A percentile compares a stretch with the other conserved stretches of the same genome.
These are phyloP conservation scores for Papilio gigon DNA, from an alignment of 2,888 invertebrate genomes.

Conservation along the genomic window DNA sequence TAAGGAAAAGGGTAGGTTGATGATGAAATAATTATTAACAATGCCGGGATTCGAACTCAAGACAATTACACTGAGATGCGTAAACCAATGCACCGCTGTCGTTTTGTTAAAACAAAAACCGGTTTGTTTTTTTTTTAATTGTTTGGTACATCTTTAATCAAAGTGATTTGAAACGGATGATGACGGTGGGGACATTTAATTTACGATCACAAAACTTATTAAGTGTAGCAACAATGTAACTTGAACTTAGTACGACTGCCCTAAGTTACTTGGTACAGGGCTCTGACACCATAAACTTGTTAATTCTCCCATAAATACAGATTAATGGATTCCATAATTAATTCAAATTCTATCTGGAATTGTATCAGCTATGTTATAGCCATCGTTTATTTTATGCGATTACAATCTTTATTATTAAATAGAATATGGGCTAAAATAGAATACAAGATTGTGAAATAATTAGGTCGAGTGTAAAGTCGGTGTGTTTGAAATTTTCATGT, in stretches of 20 bases:
- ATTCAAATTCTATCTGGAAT: conserved; percentile 51
- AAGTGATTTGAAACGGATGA: conserved; percentile 2
- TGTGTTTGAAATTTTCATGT: conserved; percentile 22
- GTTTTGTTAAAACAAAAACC: background rate
- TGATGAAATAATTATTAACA: too few relatives aligned
- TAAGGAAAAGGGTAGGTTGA: too few relatives aligned
- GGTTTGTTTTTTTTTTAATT: background rate
- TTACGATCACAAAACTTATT: conserved; percentile 24
- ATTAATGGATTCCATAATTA: conserved; percentile 53
- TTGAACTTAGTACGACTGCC: conserved; percentile 12
- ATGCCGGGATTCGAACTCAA: too few relatives aligned
- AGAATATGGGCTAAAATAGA: background rate
- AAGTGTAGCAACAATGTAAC: conserved; percentile 27
- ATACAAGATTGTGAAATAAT: background rate
- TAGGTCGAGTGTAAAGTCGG: conserved; percentile 18
- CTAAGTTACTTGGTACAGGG: conserved; percentile 32
- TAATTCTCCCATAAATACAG: conserved; percentile 54
- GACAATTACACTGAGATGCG: background rate
- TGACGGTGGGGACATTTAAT: conserved; percentile 2
- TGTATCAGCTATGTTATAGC: background rate
- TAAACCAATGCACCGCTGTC: too few relatives aligned
- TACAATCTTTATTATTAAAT: background rate
- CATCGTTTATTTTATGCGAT: background rate
- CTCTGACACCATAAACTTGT: conserved; percentile 46
- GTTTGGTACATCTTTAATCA: background rate